These are phyloP conservation scores for Orgyia antiqua DNA, from an alignment of 2,888 invertebrate genomes.

Conservation along the genomic window DNA sequence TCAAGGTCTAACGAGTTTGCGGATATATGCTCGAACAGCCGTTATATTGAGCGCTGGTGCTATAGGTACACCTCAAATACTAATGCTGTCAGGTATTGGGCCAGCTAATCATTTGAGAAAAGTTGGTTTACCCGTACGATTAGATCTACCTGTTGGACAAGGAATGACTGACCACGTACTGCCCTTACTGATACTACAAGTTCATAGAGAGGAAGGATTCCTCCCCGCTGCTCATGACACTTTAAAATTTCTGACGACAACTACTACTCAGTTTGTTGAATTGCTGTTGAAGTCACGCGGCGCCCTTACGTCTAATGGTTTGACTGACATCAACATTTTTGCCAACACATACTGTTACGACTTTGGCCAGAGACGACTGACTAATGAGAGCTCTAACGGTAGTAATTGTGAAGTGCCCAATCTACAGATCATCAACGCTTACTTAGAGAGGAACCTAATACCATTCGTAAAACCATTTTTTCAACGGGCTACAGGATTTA, in stretches of 20 bases:
- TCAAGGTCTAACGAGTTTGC: constrained; percentile 14
- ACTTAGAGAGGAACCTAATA: constrained; percentile 28
- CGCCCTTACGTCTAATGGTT: constrained; percentile 41
- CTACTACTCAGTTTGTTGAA: constrained; percentile 16
- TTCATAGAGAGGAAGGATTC: constrained; percentile 20
- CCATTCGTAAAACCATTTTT: constrained; percentile 16
- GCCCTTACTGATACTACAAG: constrained; percentile 32
- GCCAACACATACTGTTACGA: constrained; percentile 47
- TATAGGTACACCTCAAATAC: constrained; percentile 46
- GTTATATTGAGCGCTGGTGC: constrained; percentile 53
- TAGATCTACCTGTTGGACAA: constrained; percentile 46
- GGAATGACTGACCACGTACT: constrained; percentile 46
- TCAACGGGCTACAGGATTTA: constrained; percentile 20
- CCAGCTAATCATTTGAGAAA: constrained; percentile 35
- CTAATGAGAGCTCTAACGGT: constrained; percentile 23
- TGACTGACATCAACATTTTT: constrained; percentile 42
- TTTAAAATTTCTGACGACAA: constrained; percentile 10
- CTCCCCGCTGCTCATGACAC: constrained; percentile 2
- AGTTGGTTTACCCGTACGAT: constrained; percentile 33
- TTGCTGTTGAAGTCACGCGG: constrained; percentile 27
- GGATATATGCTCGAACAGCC: constrained; percentile 38
- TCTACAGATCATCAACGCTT: constrained; percentile 41
- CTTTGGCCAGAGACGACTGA: constrained; percentile 22
- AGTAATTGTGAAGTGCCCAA: constrained; percentile 40
- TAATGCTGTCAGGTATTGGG: constrained; percentile 55